Evolutionary conservation across 2,797 vertebrate genomes (phyloP).

Genomic region (Sebastes taczanowskii): DNA sequence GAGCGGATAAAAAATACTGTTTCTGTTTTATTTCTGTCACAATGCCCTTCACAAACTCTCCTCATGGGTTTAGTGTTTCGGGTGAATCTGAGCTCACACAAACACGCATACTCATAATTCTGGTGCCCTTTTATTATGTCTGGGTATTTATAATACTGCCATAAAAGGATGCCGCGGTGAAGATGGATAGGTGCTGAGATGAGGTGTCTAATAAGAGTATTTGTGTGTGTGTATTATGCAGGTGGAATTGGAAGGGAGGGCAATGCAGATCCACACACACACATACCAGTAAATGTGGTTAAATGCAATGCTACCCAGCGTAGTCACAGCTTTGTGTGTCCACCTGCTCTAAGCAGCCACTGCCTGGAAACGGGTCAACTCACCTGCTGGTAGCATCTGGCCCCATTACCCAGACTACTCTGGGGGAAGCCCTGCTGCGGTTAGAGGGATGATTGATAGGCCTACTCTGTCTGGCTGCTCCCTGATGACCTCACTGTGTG

Average conservation of each 20-base stretch:
- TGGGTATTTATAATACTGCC: neutral
- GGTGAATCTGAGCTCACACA: neutral
- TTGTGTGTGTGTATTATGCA: neutral
- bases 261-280: neutral
- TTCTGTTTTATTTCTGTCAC: conserved; percentile 10
- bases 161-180: neutral
- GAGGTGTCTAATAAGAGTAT: neutral
- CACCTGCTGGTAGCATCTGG: conserved; percentile 55
- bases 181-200: neutral
- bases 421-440: conserved; percentile 56
- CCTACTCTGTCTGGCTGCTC: conserved; percentile 27
- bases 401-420: conserved; percentile 64
- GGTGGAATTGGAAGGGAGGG: neutral
- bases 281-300: neutral
- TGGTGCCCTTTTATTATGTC: neutral
- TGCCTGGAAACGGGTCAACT: conserved; percentile 61
- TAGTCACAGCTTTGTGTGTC: conserved; percentile 4
- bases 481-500: conserved; percentile 61
- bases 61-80: neutral
- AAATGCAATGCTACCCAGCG: neutral
- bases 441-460: conserved; percentile 58
- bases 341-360: conserved; percentile 37
- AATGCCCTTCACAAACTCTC: conserved; percentile 40
- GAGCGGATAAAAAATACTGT: conserved; percentile 20
- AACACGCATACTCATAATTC: neutral